Conservation (phyloP, 2,797 vertebrate genomes). For the Rhincodon typus region DNA sequence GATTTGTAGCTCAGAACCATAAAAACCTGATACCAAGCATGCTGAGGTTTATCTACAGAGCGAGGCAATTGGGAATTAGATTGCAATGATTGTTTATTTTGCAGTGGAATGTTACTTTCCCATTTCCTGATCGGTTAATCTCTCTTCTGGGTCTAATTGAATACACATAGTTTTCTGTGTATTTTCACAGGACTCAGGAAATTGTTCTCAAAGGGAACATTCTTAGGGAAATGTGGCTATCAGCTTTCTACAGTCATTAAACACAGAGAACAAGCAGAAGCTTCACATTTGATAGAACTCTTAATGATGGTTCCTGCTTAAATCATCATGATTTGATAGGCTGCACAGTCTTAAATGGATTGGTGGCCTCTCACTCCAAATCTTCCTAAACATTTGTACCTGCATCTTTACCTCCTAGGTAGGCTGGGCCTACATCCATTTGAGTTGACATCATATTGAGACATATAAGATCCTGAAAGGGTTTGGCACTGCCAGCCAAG, state of each 20-base stretch:
- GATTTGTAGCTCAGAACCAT: background rate
- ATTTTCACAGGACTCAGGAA: constrained; percentile 24
- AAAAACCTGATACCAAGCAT: background rate
- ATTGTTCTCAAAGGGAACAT: constrained; percentile 27
- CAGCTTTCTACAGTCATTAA: background rate
- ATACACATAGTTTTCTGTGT: constrained; percentile 22
- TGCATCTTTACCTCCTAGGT: too few species aligned
- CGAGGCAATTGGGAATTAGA: background rate
- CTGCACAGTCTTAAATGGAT: background rate
- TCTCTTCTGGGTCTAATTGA: constrained; percentile 34
- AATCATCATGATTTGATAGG: background rate
- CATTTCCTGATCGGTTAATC: constrained; percentile 31
- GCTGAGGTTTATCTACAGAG: constrained; percentile 6
- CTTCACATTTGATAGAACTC: background rate
- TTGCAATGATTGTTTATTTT: constrained; percentile 21
- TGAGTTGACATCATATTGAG: too few species aligned
- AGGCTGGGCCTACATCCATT: background rate
- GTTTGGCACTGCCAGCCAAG: too few species aligned
- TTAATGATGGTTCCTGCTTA: background rate
- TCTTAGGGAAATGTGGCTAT: constrained; percentile 13
- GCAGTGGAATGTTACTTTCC: constrained; percentile 33
- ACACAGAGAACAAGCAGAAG: constrained; percentile 16
- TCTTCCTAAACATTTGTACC: background rate
- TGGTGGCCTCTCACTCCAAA: background rate
- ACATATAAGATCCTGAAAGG: too few species aligned